Conservation (phyloP, 2,797 vertebrate genomes). For the Parotocinclus haroldoi region DNA sequence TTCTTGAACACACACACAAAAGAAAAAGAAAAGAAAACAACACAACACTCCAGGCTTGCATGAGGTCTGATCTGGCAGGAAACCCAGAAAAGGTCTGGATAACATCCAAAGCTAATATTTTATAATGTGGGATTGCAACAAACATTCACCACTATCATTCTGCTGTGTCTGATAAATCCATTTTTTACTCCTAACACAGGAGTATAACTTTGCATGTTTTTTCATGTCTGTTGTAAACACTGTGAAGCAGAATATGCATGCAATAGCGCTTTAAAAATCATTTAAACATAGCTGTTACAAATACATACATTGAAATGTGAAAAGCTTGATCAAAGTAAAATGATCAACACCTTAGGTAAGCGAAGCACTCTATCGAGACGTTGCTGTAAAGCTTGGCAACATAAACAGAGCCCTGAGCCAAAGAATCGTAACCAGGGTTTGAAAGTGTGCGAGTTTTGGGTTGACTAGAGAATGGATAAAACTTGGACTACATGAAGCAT, state of each 20-base stretch:
- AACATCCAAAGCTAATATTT: constrained; percentile 67
- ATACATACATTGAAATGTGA: constrained; percentile 37
- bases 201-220: constrained; percentile 32
- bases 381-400: not conserved
- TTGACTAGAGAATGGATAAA: constrained; percentile 3
- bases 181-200: constrained; percentile 47
- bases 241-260: constrained; percentile 8
- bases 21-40: constrained; percentile 57
- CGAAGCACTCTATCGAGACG: not conserved
- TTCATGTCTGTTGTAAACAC: constrained; percentile 23
- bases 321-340: constrained; percentile 35
- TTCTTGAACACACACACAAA: constrained; percentile 31
- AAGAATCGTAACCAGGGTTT: not conserved
- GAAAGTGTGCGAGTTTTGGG: too few species aligned
- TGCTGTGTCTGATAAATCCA: constrained; percentile 55
- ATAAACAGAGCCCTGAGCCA: constrained; percentile 14
- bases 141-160: constrained; percentile 58
- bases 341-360: constrained; percentile 41
- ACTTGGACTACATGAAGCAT: too few species aligned
- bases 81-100: constrained; percentile 57
- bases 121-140: constrained; percentile 56
- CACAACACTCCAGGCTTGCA: constrained; percentile 58
- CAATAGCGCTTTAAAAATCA: not conserved
- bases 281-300: constrained; percentile 10
- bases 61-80: constrained; percentile 58